These are phyloP conservation scores for Drosophila incognita DNA, from an alignment of 2,888 invertebrate species.

Conservation along the genomic window DNA sequence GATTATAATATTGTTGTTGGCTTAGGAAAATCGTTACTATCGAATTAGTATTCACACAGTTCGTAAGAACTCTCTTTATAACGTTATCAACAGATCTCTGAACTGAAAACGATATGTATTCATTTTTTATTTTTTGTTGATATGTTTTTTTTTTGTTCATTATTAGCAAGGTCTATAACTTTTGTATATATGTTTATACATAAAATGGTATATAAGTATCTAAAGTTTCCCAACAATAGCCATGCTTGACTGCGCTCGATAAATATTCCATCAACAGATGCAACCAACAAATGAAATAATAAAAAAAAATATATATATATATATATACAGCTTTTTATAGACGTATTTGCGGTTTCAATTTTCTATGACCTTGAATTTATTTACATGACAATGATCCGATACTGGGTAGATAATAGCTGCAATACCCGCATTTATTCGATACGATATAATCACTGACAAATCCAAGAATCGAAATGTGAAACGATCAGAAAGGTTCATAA, in stretches of 20 bases:
- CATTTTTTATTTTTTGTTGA: neutral
- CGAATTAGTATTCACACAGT: slow-evolving; percentile 35
- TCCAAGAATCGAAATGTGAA: slow-evolving; percentile 27
- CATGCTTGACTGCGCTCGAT: slow-evolving; percentile 43
- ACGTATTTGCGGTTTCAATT: slow-evolving; percentile 44
- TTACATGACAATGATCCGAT: slow-evolving; percentile 36
- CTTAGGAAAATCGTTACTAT: slow-evolving; percentile 38
- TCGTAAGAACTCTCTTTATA: slow-evolving; percentile 2
- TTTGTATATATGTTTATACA: neutral
- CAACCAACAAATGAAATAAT: slow-evolving; percentile 14
- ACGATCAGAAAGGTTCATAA: slow-evolving; percentile 19
- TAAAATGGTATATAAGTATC: neutral
- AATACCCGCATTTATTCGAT: neutral
- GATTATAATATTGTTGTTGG: slow-evolving; percentile 25
- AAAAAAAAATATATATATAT: slow-evolving; percentile 6
- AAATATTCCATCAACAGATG: slow-evolving; percentile 8
- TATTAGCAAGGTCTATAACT: neutral
- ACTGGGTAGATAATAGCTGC: slow-evolving; percentile 18
- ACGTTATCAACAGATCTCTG: neutral
- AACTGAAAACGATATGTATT: neutral
- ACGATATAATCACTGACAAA: neutral
- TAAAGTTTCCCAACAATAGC: slow-evolving; percentile 28
- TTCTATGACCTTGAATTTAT: slow-evolving; percentile 59
- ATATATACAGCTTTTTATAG: slow-evolving; percentile 20
- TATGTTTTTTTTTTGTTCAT: neutral